These are phyloP conservation scores for Zalophus californianus DNA, from an alignment of 2,797 vertebrate species.

Conservation along the genomic window DNA sequence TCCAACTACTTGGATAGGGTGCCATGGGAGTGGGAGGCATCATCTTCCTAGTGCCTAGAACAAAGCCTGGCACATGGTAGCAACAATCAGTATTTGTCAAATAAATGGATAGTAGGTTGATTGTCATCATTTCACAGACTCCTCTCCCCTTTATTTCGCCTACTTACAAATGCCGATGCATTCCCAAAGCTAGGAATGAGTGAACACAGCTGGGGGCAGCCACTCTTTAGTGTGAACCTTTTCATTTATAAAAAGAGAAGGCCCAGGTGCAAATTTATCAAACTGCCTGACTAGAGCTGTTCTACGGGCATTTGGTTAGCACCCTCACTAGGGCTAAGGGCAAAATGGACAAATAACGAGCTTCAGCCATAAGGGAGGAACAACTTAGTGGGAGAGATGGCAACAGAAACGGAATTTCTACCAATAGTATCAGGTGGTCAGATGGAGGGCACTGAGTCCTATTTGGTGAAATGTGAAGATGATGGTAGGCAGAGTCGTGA, in stretches of 20 bases:
- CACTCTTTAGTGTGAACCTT: background rate
- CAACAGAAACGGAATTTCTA: background rate
- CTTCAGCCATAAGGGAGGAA: background rate
- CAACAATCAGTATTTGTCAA: background rate
- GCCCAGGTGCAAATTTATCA: background rate
- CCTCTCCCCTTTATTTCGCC: background rate
- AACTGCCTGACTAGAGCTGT: background rate
- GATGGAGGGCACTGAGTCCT: background rate
- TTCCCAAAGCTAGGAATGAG: background rate
- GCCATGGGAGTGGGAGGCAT: background rate
- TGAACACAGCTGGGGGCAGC: background rate
- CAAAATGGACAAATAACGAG: background rate
- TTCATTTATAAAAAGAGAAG: background rate
- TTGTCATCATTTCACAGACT: background rate
- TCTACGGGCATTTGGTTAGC: background rate
- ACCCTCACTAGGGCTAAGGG: background rate
- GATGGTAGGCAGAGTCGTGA: background rate
- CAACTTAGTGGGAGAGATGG: background rate
- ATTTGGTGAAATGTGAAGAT: background rate
- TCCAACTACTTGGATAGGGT: background rate
- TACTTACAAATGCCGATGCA: background rate
- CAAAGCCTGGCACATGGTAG: background rate
- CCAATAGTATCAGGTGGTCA: background rate
- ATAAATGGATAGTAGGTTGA: background rate
- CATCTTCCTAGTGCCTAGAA: background rate